These are phyloP conservation scores for Spinus olivaceus DNA, from an alignment of 2,797 vertebrate species.

Conservation along the genomic window DNA sequence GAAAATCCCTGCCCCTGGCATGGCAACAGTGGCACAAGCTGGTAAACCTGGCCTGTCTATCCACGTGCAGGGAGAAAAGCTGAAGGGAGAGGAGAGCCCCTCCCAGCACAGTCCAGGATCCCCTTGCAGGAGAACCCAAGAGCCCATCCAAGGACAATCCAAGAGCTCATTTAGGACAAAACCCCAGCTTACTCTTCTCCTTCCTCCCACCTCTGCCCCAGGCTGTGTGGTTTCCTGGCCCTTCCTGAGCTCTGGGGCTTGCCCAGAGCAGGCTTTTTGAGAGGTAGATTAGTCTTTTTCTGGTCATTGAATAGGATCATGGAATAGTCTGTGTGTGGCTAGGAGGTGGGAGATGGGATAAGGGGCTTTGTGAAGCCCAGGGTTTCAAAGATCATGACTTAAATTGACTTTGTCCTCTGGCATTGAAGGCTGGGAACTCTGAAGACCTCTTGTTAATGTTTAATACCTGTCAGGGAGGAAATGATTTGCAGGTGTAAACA, in stretches of 20 bases:
- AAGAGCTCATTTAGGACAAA: not conserved
- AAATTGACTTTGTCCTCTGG: not conserved
- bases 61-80: not conserved
- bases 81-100: not conserved
- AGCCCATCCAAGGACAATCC: not conserved
- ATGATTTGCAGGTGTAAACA: not conserved
- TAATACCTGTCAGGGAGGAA: not conserved
- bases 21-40: not conserved
- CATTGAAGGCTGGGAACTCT: not conserved
- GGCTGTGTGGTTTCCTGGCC: not conserved
- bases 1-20: not conserved
- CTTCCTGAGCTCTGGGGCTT: not conserved
- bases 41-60: not conserved
- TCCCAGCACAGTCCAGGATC: not conserved
- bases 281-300: not conserved
- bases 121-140: not conserved
- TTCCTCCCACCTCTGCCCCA: not conserved
- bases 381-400: not conserved
- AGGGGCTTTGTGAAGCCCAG: not conserved
- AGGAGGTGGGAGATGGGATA: not conserved
- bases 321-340: not conserved
- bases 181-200: rapidly evolving
- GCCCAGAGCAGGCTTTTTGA: not conserved
- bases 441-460: not conserved
- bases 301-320: not conserved